Evolutionary conservation across 2,888 invertebrate species (phyloP).

Genomic region (Ligdia adustata): DNA sequence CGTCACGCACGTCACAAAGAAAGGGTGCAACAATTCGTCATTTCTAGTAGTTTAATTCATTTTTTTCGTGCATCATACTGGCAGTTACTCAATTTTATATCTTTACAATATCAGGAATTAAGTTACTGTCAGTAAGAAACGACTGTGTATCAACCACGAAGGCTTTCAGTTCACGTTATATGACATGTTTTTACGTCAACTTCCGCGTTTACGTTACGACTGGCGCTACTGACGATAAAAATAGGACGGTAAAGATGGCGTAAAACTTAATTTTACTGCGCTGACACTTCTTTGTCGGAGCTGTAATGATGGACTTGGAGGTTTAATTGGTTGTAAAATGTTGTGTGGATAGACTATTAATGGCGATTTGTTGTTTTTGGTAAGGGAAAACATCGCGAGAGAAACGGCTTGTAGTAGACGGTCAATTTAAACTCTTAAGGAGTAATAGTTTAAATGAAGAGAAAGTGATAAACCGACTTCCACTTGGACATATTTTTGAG

Average conservation of each 20-base stretch:
- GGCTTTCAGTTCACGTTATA: constrained; percentile 16
- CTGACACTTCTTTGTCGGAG: constrained; percentile 32
- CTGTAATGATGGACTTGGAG: constrained; percentile 18
- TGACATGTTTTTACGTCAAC: constrained; percentile 18
- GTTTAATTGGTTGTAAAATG: constrained; percentile 28
- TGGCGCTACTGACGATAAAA: constrained; percentile 34
- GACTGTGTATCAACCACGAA: neutral
- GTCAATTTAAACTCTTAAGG: too few relatives aligned
- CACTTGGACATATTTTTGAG: too few relatives aligned
- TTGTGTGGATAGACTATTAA: constrained; percentile 7
- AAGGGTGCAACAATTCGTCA: too few relatives aligned
- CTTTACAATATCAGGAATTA: too few relatives aligned
- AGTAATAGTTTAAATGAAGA: too few relatives aligned
- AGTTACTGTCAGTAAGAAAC: neutral
- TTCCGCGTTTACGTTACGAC: constrained; percentile 24
- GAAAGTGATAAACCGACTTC: too few relatives aligned
- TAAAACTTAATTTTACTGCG: constrained; percentile 35
- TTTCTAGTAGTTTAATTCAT: too few relatives aligned
- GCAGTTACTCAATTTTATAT: too few relatives aligned
- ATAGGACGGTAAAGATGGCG: constrained; percentile 28
- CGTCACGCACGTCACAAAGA: too few relatives aligned
- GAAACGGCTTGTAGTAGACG: too few relatives aligned
- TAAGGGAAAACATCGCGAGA: too few relatives aligned
- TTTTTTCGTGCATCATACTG: too few relatives aligned
- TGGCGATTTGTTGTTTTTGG: neutral